Conservation (phyloP, 1,140 invertebrate genomes). For the Brachionus plicatilis region DNA sequence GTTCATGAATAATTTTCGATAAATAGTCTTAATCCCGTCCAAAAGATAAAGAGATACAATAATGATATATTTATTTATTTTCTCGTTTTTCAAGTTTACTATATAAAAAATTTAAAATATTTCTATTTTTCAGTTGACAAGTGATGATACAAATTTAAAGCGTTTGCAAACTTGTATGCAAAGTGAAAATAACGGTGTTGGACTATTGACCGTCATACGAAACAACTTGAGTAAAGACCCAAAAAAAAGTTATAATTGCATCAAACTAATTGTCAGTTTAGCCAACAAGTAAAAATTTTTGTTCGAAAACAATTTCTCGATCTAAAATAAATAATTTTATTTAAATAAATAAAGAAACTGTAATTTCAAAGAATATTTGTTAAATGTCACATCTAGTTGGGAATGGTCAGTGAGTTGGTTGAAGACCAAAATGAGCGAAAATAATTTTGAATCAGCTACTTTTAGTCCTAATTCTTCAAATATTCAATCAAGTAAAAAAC, state of each 20-base stretch:
- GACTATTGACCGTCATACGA: not conserved
- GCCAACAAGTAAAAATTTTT: slow-evolving; percentile 49
- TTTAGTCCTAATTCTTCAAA: slow-evolving; percentile 47
- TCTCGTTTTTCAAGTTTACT: too few species aligned
- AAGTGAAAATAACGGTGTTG: slow-evolving; percentile 44
- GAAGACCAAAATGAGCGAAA: slow-evolving; percentile 51
- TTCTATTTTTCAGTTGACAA: slow-evolving; percentile 46
- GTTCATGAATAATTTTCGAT: too few species aligned
- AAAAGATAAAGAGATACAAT: too few species aligned
- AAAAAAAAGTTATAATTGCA: slow-evolving; percentile 55
- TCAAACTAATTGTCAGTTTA: slow-evolving; percentile 57
- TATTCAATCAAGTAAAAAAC: slow-evolving; percentile 44
- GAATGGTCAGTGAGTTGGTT: slow-evolving; percentile 60
- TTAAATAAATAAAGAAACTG: slow-evolving; percentile 40
- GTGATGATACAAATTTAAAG: slow-evolving; percentile 53
- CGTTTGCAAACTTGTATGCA: slow-evolving; percentile 55
- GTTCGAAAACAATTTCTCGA: not conserved
- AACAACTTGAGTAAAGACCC: not conserved
- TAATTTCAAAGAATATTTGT: slow-evolving; percentile 54
- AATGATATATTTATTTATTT: too few species aligned
- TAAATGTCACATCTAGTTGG: slow-evolving; percentile 57
- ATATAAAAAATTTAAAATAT: too few species aligned
- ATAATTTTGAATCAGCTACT: not conserved
- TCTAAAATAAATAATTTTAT: too few species aligned
- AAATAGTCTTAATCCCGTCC: too few species aligned